Evolutionary conservation across 2,888 invertebrate genomes (phyloP).

Genomic region (Fabriciana adippe): DNA sequence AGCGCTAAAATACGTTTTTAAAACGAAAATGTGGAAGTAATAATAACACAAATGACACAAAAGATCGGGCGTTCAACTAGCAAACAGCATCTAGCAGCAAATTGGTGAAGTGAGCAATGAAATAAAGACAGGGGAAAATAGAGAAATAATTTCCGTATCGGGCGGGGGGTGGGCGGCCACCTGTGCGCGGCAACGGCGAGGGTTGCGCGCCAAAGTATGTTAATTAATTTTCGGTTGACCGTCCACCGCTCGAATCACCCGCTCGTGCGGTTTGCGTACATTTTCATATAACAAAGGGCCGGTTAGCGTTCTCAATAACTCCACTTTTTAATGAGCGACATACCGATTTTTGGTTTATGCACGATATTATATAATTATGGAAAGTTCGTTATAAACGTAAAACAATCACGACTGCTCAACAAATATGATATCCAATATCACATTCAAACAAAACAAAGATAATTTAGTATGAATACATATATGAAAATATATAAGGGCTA

Average conservation of each 20-base stretch:
- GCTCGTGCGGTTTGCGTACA: constrained; percentile 71
- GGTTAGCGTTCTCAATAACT: constrained; percentile 47
- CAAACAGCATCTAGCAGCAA: constrained; percentile 30
- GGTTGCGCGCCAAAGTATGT: constrained; percentile 79
- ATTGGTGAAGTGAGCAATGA: constrained; percentile 38
- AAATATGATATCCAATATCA: not conserved
- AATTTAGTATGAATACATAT: not conserved
- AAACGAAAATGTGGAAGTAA: constrained; percentile 1
- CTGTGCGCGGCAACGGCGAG: constrained; percentile 53
- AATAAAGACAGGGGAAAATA: constrained; percentile 45
- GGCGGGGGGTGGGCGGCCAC: constrained; percentile 52
- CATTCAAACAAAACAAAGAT: too few species aligned
- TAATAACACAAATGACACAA: constrained; percentile 15
- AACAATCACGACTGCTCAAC: not conserved
- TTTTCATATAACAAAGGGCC: constrained; percentile 70
- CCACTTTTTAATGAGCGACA: constrained; percentile 41
- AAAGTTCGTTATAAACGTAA: constrained; percentile 2
- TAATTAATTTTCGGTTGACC: constrained; percentile 82
- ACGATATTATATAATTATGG: constrained; percentile 29
- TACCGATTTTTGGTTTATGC: constrained; percentile 38
- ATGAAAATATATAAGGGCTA: constrained; percentile 11
- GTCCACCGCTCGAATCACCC: constrained; percentile 74
- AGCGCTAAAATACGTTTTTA: not conserved
- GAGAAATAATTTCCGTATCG: constrained; percentile 48
- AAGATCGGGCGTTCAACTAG: constrained; percentile 14